phyloP scores from a whole-genome alignment of 2,888 invertebrate species.

The Sialis fuliginosa region DNA sequence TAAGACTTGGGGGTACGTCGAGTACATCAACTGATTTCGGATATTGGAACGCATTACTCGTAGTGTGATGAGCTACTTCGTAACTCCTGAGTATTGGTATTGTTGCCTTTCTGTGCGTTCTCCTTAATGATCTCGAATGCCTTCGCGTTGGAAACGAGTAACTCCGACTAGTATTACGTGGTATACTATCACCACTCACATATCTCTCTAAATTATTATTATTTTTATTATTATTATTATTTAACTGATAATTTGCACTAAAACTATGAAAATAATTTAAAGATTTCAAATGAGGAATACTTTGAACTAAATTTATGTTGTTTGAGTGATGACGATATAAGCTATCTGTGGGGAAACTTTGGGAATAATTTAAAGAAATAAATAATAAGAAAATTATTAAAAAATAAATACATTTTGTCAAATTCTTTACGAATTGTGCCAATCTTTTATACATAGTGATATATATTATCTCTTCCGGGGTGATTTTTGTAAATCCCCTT shows the following conservation, averaged over 20 bases:
- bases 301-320: constrained; percentile 1
- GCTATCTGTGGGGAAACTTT: constrained; percentile 6
- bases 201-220: too few species aligned
- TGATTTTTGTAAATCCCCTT: background rate
- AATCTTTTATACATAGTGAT: constrained; percentile 6
- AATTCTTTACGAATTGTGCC: constrained; percentile 1
- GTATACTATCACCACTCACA: too few species aligned
- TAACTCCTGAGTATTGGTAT: too few species aligned
- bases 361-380: constrained; percentile 4
- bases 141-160: too few species aligned
- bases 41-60: too few species aligned
- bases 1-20: too few species aligned
- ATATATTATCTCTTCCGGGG: background rate
- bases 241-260: background rate
- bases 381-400: constrained; percentile 5
- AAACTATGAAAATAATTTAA: background rate
- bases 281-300: background rate
- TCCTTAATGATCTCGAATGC: too few species aligned
- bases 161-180: too few species aligned
- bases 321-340: background rate
- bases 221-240: too few species aligned
- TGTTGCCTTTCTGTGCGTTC: too few species aligned
- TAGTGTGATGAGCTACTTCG: too few species aligned
- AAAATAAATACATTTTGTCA: constrained; percentile 6
- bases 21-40: too few species aligned